Evolutionary conservation across 2,888 invertebrate genomes (phyloP), one percentile per base, ranked within the genome.

Genomic region (Hemithea aestivaria): DNA sequence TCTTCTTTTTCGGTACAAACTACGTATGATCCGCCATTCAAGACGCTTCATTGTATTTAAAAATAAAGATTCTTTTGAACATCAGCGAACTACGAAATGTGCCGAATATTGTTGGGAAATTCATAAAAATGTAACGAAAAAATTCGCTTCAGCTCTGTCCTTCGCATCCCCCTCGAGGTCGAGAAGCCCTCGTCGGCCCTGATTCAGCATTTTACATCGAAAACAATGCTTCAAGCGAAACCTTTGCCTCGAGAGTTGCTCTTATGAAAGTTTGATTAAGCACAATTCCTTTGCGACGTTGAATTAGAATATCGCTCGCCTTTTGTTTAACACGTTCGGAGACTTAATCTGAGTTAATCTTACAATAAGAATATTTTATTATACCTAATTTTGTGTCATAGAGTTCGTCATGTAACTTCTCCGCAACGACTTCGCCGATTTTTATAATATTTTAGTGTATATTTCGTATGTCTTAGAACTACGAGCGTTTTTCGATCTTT

Each of bases 131-230:
- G 39, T 48, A 40, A 47, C 32, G 27, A 27, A 35, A 53, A 45
- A 37, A 43, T 47, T 45, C 25, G 26, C 39, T 40, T 41, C 36
- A 10, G n/a, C 31, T 38, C 30, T 38, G 41, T 53, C 53, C 54
- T 58, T 16, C 51, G 50, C 51, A 48, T 42, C 38, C 38, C 45
- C 39, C 52, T 54, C 40, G 50, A 63, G 47, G 48, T 51, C 45
- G 52, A 69, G 66, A 35, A 46, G 41, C 36, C 38, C 64, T 60
- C 51, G 40, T 40, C 41, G 34, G 35, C 29, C 43, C 60, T 59
- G 64, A 67, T 51, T 70, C 72, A 71, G 74, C 73, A 53, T 56
- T 66, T 52, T 60, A 57, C 65, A 62, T 65, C 47, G 53, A 66
- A 64, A 73, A 69, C 66, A 66, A 66, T 58, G 56, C 62, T 66